Conservation (phyloP, 2,888 invertebrate genomes). For the Acronicta aceris region DNA sequence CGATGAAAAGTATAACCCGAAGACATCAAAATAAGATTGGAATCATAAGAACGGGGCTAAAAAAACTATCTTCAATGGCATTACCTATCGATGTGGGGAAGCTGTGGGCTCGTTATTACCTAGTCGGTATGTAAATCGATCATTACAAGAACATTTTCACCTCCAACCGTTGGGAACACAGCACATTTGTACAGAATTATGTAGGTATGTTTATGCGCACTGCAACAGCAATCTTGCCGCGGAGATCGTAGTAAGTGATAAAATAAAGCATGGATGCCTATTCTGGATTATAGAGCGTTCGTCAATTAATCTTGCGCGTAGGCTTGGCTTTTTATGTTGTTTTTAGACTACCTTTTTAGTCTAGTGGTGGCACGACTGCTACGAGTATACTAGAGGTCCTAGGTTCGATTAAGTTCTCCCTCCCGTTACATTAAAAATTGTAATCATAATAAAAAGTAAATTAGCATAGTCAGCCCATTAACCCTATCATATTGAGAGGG, state of each 20-base stretch:
- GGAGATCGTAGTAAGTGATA: constrained; percentile 40
- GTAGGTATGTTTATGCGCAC: constrained; percentile 27
- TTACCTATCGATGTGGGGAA: constrained; percentile 49
- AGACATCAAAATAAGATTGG: constrained; percentile 38
- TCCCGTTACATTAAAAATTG: neutral
- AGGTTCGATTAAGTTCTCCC: too few species aligned
- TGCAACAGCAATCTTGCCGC: constrained; percentile 31
- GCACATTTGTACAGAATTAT: constrained; percentile 43
- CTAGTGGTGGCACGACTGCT: too few species aligned
- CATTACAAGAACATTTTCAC: constrained; percentile 62
- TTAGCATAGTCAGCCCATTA: too few species aligned
- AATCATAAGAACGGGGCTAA: constrained; percentile 44
- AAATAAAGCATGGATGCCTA: constrained; percentile 17
- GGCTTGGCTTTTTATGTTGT: constrained; percentile 31
- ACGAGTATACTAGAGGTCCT: too few species aligned
- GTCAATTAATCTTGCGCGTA: constrained; percentile 36
- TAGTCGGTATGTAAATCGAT: constrained; percentile 59
- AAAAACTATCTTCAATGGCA: constrained; percentile 42
- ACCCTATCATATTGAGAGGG: too few species aligned
- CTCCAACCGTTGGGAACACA: constrained; percentile 45
- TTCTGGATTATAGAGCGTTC: constrained; percentile 31
- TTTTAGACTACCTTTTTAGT: constrained; percentile 17
- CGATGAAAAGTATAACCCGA: constrained; percentile 19
- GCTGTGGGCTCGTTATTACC: constrained; percentile 42
- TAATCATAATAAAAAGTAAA: neutral